Conservation (phyloP, 2,113 vertebrate species). For the Mola mola region DNA sequence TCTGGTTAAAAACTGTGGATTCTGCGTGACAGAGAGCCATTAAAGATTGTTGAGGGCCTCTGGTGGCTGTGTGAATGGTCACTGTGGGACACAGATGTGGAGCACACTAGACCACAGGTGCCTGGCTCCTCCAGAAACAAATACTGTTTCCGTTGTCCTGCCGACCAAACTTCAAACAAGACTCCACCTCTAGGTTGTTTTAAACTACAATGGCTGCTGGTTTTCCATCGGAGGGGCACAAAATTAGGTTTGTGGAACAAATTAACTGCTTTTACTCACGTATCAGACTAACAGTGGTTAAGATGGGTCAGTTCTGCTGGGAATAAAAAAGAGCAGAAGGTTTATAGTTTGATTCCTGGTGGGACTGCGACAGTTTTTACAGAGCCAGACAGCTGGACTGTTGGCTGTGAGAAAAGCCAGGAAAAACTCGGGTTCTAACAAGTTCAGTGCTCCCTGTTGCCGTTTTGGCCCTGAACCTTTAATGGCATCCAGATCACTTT, state of each 20-base stretch:
- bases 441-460: constrained; percentile 37
- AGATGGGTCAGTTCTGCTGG: constrained; percentile 19
- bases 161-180: constrained; percentile 42
- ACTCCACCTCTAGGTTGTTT: constrained; percentile 24
- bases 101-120: constrained; percentile 50
- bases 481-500: constrained; percentile 42
- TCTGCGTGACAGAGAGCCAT: constrained; percentile 51
- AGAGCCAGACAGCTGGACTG: constrained; percentile 81
- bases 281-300: constrained; percentile 34
- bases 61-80: constrained; percentile 41
- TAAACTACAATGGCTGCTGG: constrained; percentile 41
- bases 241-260: constrained; percentile 32
- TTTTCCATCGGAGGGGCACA: constrained; percentile 41
- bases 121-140: constrained; percentile 43
- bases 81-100: constrained; percentile 38
- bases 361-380: constrained; percentile 47
- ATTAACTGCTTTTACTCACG: constrained; percentile 16
- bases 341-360: constrained; percentile 40
- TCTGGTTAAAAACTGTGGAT: constrained; percentile 62
- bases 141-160: constrained; percentile 51
- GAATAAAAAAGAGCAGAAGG: neutral
- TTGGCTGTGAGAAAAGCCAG: constrained; percentile 66
- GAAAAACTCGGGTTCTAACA: constrained; percentile 33
- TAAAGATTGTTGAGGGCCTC: constrained; percentile 43
- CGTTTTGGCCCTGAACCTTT: constrained; percentile 22